Evolutionary conservation across 2,797 vertebrate genomes (phyloP), one percentile per base, ranked within the genome.

Genomic region (Poecilia wingei): DNA sequence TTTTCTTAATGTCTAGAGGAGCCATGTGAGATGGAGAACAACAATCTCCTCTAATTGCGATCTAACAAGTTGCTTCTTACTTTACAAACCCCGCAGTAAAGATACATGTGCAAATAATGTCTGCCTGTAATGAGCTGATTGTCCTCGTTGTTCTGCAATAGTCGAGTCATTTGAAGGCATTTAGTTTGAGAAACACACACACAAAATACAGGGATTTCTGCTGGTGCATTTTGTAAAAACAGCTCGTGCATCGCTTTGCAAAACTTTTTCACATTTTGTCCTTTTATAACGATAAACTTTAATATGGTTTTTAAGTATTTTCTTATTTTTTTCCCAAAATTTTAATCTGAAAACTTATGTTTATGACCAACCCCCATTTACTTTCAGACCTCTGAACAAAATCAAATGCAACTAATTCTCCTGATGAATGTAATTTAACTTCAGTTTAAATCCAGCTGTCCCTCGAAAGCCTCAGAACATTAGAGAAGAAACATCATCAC

Each of bases 41-140:
- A 33, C 59, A 69, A 69, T 69, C 39, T 69, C 25, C 66, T 68
- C 64, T 68, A 20, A 69, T 22, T 69, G 39, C 10, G 4, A 43
- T 69, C 39, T 2, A 69, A 43, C 66, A 43, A 36, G 33, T 68
- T 68, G 33, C 36, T 6, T 69, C 39, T 69, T 69, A 59, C 43
- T 41, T 68, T 68, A 25, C 64, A 68, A 43, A 4, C 36, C 10
- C 12, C 1, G 10, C 4, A 43, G 66, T 43, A 43, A 43, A 69
- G 66, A 69, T 22, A n/a, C n/a, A 69, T 69, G 22, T 69, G 39
- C 43, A 6, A 69, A 66, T 59, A 66, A 43, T 43, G 39, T 69
- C 22, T n/a, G 66, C 3, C 20, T 13, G 66, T n/a, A 43, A 43
- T 69, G 66, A 69, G 7, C 4, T 13, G 39, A 69, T 69, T 41